phyloP scores from a whole-genome alignment of 23 tunicate species.

The Trididemnum miniatum region DNA sequence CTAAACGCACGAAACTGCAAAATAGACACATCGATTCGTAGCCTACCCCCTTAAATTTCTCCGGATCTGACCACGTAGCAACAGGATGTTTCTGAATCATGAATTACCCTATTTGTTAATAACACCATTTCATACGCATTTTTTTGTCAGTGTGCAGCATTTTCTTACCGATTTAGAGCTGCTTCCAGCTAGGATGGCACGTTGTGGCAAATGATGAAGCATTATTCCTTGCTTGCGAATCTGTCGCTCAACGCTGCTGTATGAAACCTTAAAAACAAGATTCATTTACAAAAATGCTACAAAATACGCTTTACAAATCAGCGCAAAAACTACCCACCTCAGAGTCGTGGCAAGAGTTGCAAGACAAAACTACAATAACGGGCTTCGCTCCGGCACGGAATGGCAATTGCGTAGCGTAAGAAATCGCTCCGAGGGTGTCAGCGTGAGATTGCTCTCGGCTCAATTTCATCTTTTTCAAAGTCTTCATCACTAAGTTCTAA shows the following conservation, averaged over 20 bases:
- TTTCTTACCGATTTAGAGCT: constrained; percentile 54
- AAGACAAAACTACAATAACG: constrained; percentile 63
- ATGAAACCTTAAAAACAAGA: constrained; percentile 28
- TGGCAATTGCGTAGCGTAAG: constrained; percentile 82
- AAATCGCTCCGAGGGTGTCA: constrained; percentile 67
- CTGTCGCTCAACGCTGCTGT: constrained; percentile 44
- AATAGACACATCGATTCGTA: no score
- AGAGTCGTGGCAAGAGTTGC: constrained; percentile 59
- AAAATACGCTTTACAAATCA: neutral
- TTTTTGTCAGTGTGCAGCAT: no score
- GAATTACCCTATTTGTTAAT: no score
- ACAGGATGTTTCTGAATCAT: no score
- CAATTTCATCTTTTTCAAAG: constrained; percentile 24
- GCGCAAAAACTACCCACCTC: constrained; percentile 35
- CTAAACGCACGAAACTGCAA: no score
- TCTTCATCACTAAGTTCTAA: constrained; percentile 18
- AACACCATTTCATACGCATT: no score
- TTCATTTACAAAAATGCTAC: neutral
- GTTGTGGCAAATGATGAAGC: constrained; percentile 58
- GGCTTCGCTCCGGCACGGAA: constrained; percentile 88
- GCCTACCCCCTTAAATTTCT: no score
- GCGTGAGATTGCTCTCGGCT: constrained; percentile 18
- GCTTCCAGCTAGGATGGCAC: constrained; percentile 53
- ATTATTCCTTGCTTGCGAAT: constrained; percentile 62
- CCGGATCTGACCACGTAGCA: no score